Percentiles rank a stretch among this genome's conserved stretches.
These are phyloP conservation scores for Donacobius atricapilla DNA, from an alignment of 2,113 vertebrate species.

Conservation along the genomic window DNA sequence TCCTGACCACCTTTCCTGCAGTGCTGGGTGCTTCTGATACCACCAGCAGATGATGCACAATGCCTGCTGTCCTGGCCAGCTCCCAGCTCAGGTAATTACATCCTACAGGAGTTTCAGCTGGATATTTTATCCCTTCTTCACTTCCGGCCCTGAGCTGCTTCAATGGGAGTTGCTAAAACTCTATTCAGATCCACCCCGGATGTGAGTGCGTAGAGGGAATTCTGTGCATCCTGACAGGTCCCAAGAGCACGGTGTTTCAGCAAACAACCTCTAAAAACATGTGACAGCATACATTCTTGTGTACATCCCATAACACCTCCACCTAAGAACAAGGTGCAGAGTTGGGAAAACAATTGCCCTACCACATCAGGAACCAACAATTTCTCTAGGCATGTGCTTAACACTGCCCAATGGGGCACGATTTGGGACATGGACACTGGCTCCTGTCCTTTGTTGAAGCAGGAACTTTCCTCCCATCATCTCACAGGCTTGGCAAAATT, in stretches of 20 bases:
- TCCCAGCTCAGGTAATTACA: slow-evolving; percentile 56
- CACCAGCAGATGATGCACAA: background rate
- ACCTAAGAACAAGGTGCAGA: background rate
- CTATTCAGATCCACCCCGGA: slow-evolving; percentile 44
- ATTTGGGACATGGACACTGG: fast-evolving
- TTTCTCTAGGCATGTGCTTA: background rate
- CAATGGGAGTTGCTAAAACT: background rate
- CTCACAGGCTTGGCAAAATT: background rate
- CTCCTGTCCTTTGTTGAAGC: background rate
- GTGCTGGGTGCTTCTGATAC: background rate
- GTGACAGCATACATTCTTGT: background rate
- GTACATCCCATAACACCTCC: background rate
- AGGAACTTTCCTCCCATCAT: background rate
- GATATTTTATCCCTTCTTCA: slow-evolving; percentile 61
- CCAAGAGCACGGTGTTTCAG: background rate
- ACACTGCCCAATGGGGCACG: fast-evolving
- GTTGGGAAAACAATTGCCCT: background rate
- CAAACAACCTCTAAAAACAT: background rate
- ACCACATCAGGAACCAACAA: background rate
- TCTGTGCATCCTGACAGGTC: background rate
- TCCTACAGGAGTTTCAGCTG: slow-evolving; percentile 58
- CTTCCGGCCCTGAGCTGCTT: slow-evolving; percentile 25
- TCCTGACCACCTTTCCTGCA: background rate
- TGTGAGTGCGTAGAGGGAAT: background rate
- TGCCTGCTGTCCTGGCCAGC: slow-evolving; percentile 11